These are phyloP conservation scores for Pseudochirops cupreus DNA, from an alignment of 2,797 vertebrate species.

Conservation along the genomic window DNA sequence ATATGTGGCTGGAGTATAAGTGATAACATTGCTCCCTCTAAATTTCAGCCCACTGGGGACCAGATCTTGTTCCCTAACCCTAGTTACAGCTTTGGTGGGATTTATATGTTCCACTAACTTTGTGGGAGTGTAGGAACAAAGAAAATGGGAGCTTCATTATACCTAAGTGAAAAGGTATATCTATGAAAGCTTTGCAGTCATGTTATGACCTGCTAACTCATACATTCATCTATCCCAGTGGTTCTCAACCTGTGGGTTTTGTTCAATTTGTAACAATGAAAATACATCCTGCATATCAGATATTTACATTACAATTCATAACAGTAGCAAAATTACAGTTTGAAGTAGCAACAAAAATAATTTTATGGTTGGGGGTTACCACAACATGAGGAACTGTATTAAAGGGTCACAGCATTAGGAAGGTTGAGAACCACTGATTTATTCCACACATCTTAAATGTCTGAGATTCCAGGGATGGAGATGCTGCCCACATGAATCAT, in stretches of 20 bases:
- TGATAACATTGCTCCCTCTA: background rate
- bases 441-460: background rate
- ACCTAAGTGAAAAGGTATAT: background rate
- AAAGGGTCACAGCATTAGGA: too few species aligned
- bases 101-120: background rate
- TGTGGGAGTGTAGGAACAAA: background rate
- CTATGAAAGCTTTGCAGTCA: background rate
- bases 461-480: background rate
- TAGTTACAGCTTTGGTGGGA: background rate
- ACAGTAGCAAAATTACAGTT: too few species aligned
- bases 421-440: background rate
- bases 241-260: too few species aligned
- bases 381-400: too few species aligned
- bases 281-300: too few species aligned
- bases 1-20: background rate
- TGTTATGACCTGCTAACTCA: background rate
- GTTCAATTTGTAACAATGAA: too few species aligned
- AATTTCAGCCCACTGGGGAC: background rate
- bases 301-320: too few species aligned
- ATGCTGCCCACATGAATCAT: background rate
- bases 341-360: too few species aligned
- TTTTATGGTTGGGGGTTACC: too few species aligned
- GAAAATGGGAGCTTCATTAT: background rate
- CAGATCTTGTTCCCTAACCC: background rate
- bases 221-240: background rate